Evolutionary conservation across 2,113 vertebrate genomes (phyloP), one percentile per base, ranked within the genome.

Genomic region (Catharus fuscescens): DNA sequence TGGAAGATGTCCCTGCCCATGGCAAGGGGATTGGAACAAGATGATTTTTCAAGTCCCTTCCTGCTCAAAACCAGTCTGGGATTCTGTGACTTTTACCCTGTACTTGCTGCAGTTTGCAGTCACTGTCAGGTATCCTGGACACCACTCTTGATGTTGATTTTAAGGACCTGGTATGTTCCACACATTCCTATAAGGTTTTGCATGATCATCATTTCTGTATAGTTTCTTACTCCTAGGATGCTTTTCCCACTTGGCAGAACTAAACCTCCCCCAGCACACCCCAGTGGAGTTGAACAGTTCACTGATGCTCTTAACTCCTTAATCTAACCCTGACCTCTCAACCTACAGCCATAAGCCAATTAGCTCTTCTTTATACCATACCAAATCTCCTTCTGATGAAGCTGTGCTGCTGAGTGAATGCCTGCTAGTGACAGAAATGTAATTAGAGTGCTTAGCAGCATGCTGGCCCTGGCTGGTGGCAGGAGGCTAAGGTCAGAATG

Each of bases 341-440:
- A 83, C 82, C 90, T 56, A 59, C 86, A 90, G 88, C 67, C 80
- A 32, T 94, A 97, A 96, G 93, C 95, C 95, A 96, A 96, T 92
- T 93, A 96, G 69, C 64, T 84, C 94, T 80, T 80, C 56, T 93
- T 86, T 80, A 88, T 36, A 92, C 90, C 92, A 60, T 60, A 95
- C 56, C 85, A 93, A 93, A 95, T 96, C 92, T 93, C 85, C 13
- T 90, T 77, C 87, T 93, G 90, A 96, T 88, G 76, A 95, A 96
- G 93, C 8, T 88, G 87, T 93, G 56, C 87, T 88, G 83, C 64
- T 0, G 0, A 80, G 56, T 36, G 79, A 92, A 85, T 64, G 79
- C 32, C 14, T 48, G 82, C 60, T 47, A 70, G 66, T 74, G 95
- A 96, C 85, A 95, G 90, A 88, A 92, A 77, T 26, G 87, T 18